Conservation (phyloP, 1,140 invertebrate genomes). For the Luehdorfia chinensis region DNA sequence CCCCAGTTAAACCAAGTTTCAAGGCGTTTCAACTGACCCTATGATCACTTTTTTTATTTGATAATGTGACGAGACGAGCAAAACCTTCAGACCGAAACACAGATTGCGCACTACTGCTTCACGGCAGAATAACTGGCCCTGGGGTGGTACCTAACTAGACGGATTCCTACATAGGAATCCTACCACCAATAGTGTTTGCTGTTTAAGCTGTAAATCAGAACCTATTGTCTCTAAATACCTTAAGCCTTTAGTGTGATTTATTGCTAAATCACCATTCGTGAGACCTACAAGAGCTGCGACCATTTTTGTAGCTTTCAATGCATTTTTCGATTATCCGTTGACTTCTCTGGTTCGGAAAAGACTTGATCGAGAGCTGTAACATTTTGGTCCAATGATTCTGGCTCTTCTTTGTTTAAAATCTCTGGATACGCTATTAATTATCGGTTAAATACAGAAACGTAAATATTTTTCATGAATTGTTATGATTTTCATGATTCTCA, state of each 20-base stretch:
- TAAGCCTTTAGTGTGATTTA: slow-evolving; percentile 77
- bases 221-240: slow-evolving; percentile 77
- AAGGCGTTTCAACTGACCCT: slow-evolving; percentile 52
- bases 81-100: too few species aligned
- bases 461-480: slow-evolving; percentile 82
- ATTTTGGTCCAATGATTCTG: slow-evolving; percentile 79
- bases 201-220: slow-evolving; percentile 45
- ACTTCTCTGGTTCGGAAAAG: slow-evolving; percentile 65
- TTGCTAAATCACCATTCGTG: slow-evolving; percentile 65
- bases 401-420: slow-evolving; percentile 82
- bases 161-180: too few species aligned
- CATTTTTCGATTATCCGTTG: slow-evolving; percentile 37
- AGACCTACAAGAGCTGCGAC: slow-evolving; percentile 57
- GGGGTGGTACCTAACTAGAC: too few species aligned
- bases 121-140: too few species aligned
- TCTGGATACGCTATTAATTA: slow-evolving; percentile 82
- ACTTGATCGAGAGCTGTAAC: slow-evolving; percentile 79
- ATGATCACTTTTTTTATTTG: slow-evolving; percentile 62
- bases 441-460: slow-evolving; percentile 78
- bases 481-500: slow-evolving; percentile 48
- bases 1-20: slow-evolving; percentile 38
- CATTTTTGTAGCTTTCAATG: slow-evolving; percentile 44
- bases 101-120: too few species aligned
- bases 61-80: too few species aligned
- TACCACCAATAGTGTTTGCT: too few species aligned